Base-by-base conservation (phyloP, 1,140 invertebrate genomes). In the Grapholita molesta region DNA sequence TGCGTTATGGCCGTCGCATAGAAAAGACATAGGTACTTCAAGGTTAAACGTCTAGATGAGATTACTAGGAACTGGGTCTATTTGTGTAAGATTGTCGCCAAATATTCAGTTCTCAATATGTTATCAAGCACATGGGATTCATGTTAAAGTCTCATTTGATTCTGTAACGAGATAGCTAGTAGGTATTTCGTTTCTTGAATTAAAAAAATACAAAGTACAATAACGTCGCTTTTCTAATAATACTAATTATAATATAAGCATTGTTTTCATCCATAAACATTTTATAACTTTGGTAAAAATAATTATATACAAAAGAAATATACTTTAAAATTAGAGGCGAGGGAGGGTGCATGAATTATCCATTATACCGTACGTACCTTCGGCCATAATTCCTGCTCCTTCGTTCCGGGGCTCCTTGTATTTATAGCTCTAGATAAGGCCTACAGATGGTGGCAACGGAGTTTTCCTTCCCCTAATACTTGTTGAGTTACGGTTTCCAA, bases 401-500 rank as follows among this genome's bases (percentile, higher is more conserved):
- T 79, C 80, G 85, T 81, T 78, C 80, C 83, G 78, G 79, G 75
- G 83, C 83, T 82, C 81, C 79, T 79, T 85, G 84, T 89, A 91
- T 89, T 89, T 91, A 91, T 89, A 84, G 85, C 72, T 68, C 73
- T 78, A 88, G 87, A 89, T 89, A 91, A 91, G 85, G 85, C 83
- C 84, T 91, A 89, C 89, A 91, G 89, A 91, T 91, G 89, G 87
- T 68, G 71, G 75, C 74, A 70, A 70, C 76, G 82, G 79, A 88
- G 79, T 89, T 89, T 89, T 87, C 85, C 84, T 84, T 83, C 83
- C 89, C 85, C 83, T 89, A 87, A 89, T 89, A 90, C 86, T 89
- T 82, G 86, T 88, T 91, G 86, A 91, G 82, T 89, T 89, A 91
- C 86, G 83, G 86, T 83, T 86, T 86, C 85, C 87, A 91, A 91